Conservation (phyloP, 2,888 invertebrate genomes). For the Agrenia bidenticulata region DNA sequence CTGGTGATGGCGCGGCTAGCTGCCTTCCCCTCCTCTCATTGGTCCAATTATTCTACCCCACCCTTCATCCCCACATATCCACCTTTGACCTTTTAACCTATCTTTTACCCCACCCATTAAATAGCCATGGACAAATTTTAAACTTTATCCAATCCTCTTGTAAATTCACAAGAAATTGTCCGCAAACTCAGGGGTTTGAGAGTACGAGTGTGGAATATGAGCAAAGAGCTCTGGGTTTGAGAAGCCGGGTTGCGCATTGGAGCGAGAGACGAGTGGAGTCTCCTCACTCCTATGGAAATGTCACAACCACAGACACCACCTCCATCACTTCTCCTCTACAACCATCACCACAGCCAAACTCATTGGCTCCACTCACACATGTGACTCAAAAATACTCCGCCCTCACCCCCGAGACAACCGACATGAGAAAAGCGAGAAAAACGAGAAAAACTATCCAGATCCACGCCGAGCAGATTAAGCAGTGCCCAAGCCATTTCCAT, state of each 20-base stretch:
- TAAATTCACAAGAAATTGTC: background rate
- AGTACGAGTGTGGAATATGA: constrained; percentile 39
- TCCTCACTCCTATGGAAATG: constrained; percentile 4
- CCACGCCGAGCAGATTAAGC: background rate
- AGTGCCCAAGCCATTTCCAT: background rate
- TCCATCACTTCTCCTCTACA: constrained; percentile 16
- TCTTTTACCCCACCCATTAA: background rate
- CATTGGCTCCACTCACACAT: background rate
- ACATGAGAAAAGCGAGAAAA: no score
- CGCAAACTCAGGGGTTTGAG: constrained; percentile 52
- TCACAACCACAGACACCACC: background rate
- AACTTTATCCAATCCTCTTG: background rate
- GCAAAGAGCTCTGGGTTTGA: constrained; percentile 51
- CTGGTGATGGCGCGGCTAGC: constrained; percentile 35
- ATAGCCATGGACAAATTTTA: background rate
- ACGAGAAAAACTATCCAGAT: background rate
- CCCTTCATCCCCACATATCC: background rate
- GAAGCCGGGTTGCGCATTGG: constrained; percentile 17
- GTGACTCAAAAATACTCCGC: background rate
- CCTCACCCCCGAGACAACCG: background rate
- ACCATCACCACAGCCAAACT: background rate
- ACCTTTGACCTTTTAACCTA: background rate
- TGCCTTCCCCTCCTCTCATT: constrained; percentile 33
- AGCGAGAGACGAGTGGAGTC: background rate
- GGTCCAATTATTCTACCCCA: constrained; percentile 24